These are phyloP conservation scores for Clarias fuscus DNA, from an alignment of 2,797 vertebrate species.

Conservation along the genomic window DNA sequence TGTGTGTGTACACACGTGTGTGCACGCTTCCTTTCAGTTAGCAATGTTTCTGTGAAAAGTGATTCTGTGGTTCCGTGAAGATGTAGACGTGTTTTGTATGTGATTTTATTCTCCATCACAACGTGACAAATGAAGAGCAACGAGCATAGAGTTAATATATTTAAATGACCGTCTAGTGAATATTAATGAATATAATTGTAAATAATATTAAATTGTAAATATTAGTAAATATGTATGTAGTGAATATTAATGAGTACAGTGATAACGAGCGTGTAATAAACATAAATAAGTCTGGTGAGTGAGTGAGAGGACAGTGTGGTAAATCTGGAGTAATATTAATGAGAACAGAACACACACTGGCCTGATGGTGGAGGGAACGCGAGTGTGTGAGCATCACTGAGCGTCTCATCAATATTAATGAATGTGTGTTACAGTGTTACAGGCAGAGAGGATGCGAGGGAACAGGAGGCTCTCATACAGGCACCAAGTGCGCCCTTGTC, in stretches of 20 bases:
- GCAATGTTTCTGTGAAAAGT: neutral
- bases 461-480: too few species aligned
- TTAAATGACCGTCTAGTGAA: neutral
- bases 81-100: neutral
- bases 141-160: neutral
- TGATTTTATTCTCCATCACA: neutral
- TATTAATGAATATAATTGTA: neutral
- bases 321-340: neutral
- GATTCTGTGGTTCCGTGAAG: neutral
- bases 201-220: too few species aligned
- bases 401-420: neutral
- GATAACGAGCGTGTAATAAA: neutral
- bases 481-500: neutral
- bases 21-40: neutral
- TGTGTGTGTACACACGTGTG: neutral
- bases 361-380: too few species aligned
- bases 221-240: too few species aligned
- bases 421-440: neutral
- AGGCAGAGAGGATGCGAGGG: neutral
- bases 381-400: too few species aligned
- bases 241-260: too few species aligned
- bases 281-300: too few species aligned
- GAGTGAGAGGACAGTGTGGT: neutral
- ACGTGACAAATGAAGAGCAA: neutral
- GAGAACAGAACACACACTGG: neutral